phyloP scores from a whole-genome alignment of 2,113 vertebrate species.

The Prinia subflava region DNA sequence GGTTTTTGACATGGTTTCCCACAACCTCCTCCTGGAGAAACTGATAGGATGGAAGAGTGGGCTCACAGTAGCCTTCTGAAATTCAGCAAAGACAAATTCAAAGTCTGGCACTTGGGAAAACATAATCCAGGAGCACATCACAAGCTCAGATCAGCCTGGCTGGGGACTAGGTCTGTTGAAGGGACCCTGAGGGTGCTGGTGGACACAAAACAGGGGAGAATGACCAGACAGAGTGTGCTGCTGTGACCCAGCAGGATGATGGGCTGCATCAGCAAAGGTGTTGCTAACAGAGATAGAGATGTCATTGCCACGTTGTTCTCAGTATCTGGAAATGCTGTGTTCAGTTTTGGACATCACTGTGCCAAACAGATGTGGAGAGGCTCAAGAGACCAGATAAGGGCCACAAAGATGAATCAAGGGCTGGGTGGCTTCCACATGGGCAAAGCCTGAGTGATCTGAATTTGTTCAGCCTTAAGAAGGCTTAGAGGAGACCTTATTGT shows the following conservation, averaged over 20 bases:
- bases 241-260: no score
- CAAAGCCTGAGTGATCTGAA: background rate
- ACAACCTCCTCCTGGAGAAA: background rate
- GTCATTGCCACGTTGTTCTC: no score
- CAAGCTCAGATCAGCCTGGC: background rate
- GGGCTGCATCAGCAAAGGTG: background rate
- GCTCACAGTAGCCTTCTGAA: background rate
- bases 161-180: background rate
- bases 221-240: background rate
- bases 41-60: background rate
- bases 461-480: background rate
- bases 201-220: background rate
- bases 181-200: background rate
- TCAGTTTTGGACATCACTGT: background rate
- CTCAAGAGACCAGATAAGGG: background rate
- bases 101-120: background rate
- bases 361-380: background rate
- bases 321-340: background rate
- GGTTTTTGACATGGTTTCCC: background rate
- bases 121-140: background rate
- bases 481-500: background rate
- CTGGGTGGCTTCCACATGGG: background rate
- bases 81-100: background rate
- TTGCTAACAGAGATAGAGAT: background rate
- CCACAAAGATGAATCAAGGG: no score